Evolutionary conservation across 2,888 invertebrate genomes (phyloP).

Genomic region (Leucoma salicis): DNA sequence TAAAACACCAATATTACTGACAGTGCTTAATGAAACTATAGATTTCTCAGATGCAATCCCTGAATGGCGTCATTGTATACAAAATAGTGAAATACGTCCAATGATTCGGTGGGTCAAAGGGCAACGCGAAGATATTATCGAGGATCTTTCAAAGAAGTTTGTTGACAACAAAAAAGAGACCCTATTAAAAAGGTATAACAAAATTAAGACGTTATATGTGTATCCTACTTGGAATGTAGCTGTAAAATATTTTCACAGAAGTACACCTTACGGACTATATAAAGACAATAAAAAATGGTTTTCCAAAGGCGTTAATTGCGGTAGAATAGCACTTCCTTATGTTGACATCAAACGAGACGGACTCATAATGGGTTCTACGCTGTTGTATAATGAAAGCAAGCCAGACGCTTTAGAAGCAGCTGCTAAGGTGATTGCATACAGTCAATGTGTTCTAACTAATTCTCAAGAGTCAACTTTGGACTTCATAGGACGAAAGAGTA

Average conservation of each 20-base stretch:
- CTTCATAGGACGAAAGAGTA: constrained; percentile 18
- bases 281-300: constrained; percentile 30
- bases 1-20: constrained; percentile 24
- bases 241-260: constrained; percentile 23
- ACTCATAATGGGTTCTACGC: constrained; percentile 20
- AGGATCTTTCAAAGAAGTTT: background rate
- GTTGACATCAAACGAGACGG: constrained; percentile 34
- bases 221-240: constrained; percentile 18
- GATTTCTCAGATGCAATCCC: constrained; percentile 4
- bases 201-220: constrained; percentile 11
- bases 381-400: constrained; percentile 15
- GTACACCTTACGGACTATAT: constrained; percentile 11
- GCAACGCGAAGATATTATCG: constrained; percentile 9
- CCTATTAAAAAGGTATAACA: constrained; percentile 16
- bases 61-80: constrained; percentile 1
- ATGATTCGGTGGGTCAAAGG: constrained; percentile 20
- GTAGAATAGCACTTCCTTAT: constrained; percentile 33
- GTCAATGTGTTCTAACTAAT: constrained; percentile 32
- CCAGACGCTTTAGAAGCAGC: constrained; percentile 41
- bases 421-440: constrained; percentile 36
- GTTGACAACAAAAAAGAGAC: constrained; percentile 6
- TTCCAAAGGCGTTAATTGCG: constrained; percentile 25
- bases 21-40: constrained; percentile 11
- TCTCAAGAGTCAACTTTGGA: constrained; percentile 17
- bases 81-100: constrained; percentile 1